Base-by-base conservation (phyloP, 2,113 vertebrate genomes). In the Oryzias curvinotus region DNA sequence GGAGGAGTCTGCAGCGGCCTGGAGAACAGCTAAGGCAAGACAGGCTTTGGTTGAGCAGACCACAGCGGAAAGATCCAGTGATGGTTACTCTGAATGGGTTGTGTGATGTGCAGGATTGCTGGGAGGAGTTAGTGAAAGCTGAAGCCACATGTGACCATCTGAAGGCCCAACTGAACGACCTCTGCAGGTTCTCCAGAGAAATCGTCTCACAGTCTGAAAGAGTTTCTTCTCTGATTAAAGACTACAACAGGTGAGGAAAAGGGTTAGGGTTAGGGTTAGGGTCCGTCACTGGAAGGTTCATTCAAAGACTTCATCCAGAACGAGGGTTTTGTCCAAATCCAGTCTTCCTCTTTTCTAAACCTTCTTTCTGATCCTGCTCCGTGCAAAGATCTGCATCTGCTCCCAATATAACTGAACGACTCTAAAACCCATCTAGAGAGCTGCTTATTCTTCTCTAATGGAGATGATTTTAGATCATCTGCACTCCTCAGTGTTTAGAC, bases 181-280 rank as follows among this genome's bases (percentile, higher is more conserved):
- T 99, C 16, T 99, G 95, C 81, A 92, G 91, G 49, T 99, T 98
- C 91, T 96, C 96, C 80, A 94, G 89, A 89, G 97, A 99, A 74
- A 85, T 99, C 76, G 94, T 92, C 26, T 60, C 82, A 25, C 92
- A 95, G 71, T 97, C 96, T 30, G 91, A 92, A 23, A 94, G 93
- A 83, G 95, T 98, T 56, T 98, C 96, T 50, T 87, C 89, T 43
- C 88, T 96, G 65, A 98, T 99, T 76, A 98, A 97, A 54, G 96
- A 97, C 45, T 97, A 98, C 76, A 98, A 98, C 82, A 95, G 96
- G 97, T 98, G 77, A 61, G 62, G 5, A 14, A 51, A 36, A 10
- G 8, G n/a, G n/a, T n/a, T n/a, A n/a, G n/a, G n/a, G n/a, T n/a
- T n/a, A n/a, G n/a, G n/a, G n/a, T n/a, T n/a, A n/a, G n/a, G n/a